These are phyloP conservation scores for Sparidentex hasta DNA, from an alignment of 2,797 vertebrate species.

Conservation along the genomic window DNA sequence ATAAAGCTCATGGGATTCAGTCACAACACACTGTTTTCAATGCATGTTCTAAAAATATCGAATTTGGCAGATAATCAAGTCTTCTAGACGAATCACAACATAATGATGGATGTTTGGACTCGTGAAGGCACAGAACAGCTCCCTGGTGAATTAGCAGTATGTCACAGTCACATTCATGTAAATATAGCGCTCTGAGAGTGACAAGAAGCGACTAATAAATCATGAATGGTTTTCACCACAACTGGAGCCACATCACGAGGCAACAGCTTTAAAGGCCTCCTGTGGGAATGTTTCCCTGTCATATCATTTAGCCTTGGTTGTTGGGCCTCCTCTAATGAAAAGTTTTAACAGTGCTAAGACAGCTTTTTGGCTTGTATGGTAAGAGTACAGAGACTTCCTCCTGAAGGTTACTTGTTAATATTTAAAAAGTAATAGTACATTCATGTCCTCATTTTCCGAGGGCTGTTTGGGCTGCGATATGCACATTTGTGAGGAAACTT, in stretches of 20 bases:
- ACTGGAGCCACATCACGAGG: constrained; percentile 36
- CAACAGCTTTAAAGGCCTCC: constrained; percentile 45
- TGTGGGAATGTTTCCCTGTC: constrained; percentile 50
- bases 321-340: constrained; percentile 24
- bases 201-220: constrained; percentile 58
- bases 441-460: constrained; percentile 67
- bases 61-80: constrained; percentile 31
- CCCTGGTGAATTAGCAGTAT: constrained; percentile 28
- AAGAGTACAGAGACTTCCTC: constrained; percentile 38
- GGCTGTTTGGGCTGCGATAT: constrained; percentile 42
- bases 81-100: background rate
- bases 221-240: constrained; percentile 56
- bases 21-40: constrained; percentile 7
- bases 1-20: background rate
- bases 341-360: constrained; percentile 44
- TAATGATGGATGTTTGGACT: constrained; percentile 32
- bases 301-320: constrained; percentile 44
- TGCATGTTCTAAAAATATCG: constrained; percentile 36
- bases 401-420: constrained; percentile 37
- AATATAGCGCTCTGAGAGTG: constrained; percentile 42
- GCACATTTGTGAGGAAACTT: constrained; percentile 41
- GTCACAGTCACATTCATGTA: constrained; percentile 41
- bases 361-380: constrained; percentile 51
- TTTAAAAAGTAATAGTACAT: constrained; percentile 36
- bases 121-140: constrained; percentile 20